These are phyloP conservation scores for Phodopus roborovskii DNA, from an alignment of 2,113 vertebrate genomes.

Conservation along the genomic window DNA sequence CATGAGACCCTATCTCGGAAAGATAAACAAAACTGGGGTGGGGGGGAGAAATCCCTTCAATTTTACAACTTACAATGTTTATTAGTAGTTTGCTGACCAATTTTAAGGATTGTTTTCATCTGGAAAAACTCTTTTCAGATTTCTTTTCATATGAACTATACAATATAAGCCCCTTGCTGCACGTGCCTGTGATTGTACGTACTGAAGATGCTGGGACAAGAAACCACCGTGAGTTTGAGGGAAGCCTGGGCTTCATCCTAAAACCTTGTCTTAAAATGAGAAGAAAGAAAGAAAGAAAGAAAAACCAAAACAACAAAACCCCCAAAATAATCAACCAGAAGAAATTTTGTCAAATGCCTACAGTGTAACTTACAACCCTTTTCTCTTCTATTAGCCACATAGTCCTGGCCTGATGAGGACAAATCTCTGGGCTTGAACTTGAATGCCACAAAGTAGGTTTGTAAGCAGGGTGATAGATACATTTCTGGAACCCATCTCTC, in stretches of 20 bases:
- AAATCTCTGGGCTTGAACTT: conserved; percentile 6
- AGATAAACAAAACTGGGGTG: neutral
- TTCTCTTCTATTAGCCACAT: neutral
- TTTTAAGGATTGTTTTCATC: conserved; percentile 34
- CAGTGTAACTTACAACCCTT: neutral
- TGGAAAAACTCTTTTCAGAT: neutral
- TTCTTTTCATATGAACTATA: neutral
- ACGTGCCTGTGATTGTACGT: neutral
- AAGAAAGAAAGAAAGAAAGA: neutral
- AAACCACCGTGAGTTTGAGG: no score
- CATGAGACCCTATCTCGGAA: neutral
- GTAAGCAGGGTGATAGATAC: neutral
- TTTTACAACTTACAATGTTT: neutral
- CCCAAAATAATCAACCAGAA: neutral
- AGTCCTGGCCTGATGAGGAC: conserved; percentile 4
- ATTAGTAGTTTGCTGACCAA: neutral
- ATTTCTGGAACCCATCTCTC: conserved; percentile 10
- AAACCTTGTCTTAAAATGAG: neutral
- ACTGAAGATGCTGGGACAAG: neutral
- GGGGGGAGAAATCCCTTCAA: neutral
- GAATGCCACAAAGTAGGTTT: neutral
- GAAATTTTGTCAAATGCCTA: neutral
- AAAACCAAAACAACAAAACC: no score
- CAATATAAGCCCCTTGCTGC: neutral
- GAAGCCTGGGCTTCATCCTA: neutral